phyloP scores from a whole-genome alignment of 2,797 vertebrate genomes.

The Neosilurus hyrtlii region DNA sequence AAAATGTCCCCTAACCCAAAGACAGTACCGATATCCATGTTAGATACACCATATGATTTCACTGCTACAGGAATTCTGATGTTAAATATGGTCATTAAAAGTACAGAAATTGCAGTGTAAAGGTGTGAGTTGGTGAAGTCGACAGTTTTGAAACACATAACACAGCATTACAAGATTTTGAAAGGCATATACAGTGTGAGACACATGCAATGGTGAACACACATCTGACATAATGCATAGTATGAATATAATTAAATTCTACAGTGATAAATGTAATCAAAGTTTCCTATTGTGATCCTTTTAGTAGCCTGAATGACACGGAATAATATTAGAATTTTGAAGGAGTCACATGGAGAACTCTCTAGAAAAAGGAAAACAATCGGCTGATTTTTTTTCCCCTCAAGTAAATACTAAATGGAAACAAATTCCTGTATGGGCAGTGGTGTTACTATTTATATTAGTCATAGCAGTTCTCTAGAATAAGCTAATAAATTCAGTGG shows the following conservation, averaged over 20 bases:
- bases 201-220: neutral
- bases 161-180: neutral
- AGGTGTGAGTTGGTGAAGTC: neutral
- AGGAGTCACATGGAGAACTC: neutral
- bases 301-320: neutral
- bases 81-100: neutral
- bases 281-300: neutral
- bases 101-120: neutral
- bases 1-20: slow-evolving; percentile 87
- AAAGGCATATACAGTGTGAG: neutral
- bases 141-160: neutral
- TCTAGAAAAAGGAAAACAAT: neutral
- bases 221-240: neutral
- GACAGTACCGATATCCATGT: neutral
- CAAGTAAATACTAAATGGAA: neutral
- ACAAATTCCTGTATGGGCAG: neutral
- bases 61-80: neutral
- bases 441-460: neutral
- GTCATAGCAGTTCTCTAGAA: neutral
- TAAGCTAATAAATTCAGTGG: neutral
- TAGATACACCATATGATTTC: neutral
- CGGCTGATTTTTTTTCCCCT: neutral
- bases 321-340: neutral
- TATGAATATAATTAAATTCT: neutral
- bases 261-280: neutral